These are phyloP conservation scores for Drosophila demipolita DNA, from an alignment of 2,888 invertebrate species.

Conservation along the genomic window DNA sequence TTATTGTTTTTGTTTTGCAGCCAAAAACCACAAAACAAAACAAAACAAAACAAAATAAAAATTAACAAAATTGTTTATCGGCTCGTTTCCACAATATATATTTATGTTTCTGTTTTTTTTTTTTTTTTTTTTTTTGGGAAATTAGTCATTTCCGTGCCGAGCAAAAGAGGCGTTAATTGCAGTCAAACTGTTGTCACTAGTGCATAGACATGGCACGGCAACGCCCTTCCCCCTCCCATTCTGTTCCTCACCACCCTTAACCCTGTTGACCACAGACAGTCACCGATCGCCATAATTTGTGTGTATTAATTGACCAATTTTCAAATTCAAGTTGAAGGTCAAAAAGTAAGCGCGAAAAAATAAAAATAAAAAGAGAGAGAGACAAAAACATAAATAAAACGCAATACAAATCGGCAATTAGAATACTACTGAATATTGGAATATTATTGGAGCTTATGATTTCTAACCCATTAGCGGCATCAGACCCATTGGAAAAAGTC, in stretches of 20 bases:
- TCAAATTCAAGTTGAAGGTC: conserved; percentile 79
- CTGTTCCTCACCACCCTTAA: background rate
- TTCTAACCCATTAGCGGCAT: conserved; percentile 17
- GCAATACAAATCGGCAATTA: conserved; percentile 58
- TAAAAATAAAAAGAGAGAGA: conserved; percentile 8
- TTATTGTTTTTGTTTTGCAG: background rate
- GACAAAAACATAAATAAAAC: conserved; percentile 23
- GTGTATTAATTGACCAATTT: conserved; percentile 77
- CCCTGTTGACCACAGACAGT: conserved; percentile 26
- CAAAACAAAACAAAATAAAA: background rate
- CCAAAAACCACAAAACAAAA: background rate
- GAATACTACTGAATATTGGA: conserved; percentile 46
- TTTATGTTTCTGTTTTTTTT: too few relatives aligned
- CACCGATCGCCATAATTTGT: conserved; percentile 71
- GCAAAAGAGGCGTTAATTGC: conserved; percentile 71
- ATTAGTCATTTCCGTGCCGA: conserved; percentile 71
- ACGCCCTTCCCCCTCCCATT: background rate
- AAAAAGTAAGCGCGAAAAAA: conserved; percentile 52
- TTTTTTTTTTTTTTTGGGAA: conserved; percentile 25
- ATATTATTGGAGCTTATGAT: conserved; percentile 31
- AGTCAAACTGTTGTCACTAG: conserved; percentile 73
- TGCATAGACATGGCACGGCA: conserved; percentile 40
- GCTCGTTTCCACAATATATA: conserved; percentile 3
- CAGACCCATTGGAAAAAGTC: conserved; percentile 41
- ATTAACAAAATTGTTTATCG: conserved; percentile 20